Evolutionary conservation across 1,140 invertebrate genomes (phyloP).

Genomic region (Drosophila guanche): DNA sequence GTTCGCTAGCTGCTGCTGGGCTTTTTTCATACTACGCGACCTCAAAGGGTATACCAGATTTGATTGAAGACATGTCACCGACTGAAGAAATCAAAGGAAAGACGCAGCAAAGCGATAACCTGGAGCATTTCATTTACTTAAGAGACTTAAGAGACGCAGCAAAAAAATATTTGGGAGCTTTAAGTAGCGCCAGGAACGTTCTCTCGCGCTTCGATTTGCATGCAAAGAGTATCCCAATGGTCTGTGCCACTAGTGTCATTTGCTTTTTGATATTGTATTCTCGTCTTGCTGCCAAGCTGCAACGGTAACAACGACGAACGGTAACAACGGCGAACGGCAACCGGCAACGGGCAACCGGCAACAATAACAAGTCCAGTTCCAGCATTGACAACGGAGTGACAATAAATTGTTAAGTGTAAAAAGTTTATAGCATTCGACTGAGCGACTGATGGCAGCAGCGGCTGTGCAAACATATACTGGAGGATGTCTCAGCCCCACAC

Average conservation of each 20-base stretch:
- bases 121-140: no score
- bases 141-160: no score
- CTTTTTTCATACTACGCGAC: neutral
- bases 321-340: neutral
- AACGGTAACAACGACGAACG: neutral
- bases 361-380: constrained; percentile 3
- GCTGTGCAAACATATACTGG: constrained; percentile 16
- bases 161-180: no score
- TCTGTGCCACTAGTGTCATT: no score
- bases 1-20: neutral
- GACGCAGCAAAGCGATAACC: no score
- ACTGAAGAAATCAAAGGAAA: no score
- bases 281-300: neutral
- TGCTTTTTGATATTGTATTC: no score
- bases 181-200: no score
- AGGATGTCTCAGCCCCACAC: no score
- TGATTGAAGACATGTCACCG: no score
- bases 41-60: neutral
- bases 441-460: constrained; percentile 61
- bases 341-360: neutral
- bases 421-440: constrained; percentile 76
- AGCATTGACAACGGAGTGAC: constrained; percentile 56
- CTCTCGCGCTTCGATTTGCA: no score
- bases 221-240: no score
- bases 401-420: constrained; percentile 80